These are phyloP conservation scores for Pachliopta kotzebuea DNA, from an alignment of 2,888 invertebrate genomes.

Conservation along the genomic window DNA sequence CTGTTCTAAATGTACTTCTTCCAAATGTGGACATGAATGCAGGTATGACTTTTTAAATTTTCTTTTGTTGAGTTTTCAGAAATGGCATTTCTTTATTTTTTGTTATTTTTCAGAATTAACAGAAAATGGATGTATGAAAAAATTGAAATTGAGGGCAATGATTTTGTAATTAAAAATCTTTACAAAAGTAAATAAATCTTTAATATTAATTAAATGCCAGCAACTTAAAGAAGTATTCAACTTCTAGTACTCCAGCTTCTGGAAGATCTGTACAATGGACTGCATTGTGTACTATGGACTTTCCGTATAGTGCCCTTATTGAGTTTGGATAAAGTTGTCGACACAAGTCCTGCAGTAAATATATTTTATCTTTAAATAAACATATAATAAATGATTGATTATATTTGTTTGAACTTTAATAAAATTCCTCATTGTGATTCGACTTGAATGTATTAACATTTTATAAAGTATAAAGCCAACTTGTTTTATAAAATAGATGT, in stretches of 20 bases:
- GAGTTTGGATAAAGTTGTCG: constrained; percentile 89
- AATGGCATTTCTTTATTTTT: constrained; percentile 31
- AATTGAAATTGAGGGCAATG: constrained; percentile 90
- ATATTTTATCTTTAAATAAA: not conserved
- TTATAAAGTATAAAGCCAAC: not conserved
- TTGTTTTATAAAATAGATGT: no score
- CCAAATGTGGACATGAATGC: constrained; percentile 91
- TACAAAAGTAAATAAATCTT: constrained; percentile 55
- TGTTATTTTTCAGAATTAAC: constrained; percentile 78
- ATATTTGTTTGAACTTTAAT: not conserved
- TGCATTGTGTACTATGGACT: constrained; percentile 89
- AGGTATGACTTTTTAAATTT: constrained; percentile 59
- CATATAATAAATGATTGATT: not conserved
- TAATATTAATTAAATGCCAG: constrained; percentile 54
- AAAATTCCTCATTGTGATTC: no score
- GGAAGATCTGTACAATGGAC: constrained; percentile 95
- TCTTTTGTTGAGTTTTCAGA: not conserved
- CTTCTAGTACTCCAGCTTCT: constrained; percentile 91
- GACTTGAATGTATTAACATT: not conserved
- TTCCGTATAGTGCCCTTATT: constrained; percentile 91
- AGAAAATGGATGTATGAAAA: constrained; percentile 89
- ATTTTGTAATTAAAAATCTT: constrained; percentile 82
- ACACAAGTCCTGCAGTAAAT: constrained; percentile 55
- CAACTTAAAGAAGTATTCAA: constrained; percentile 89
- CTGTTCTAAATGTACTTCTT: constrained; percentile 86